Base-by-base conservation (phyloP, 2,113 vertebrate species). In the Entomyzon cyanotis region DNA sequence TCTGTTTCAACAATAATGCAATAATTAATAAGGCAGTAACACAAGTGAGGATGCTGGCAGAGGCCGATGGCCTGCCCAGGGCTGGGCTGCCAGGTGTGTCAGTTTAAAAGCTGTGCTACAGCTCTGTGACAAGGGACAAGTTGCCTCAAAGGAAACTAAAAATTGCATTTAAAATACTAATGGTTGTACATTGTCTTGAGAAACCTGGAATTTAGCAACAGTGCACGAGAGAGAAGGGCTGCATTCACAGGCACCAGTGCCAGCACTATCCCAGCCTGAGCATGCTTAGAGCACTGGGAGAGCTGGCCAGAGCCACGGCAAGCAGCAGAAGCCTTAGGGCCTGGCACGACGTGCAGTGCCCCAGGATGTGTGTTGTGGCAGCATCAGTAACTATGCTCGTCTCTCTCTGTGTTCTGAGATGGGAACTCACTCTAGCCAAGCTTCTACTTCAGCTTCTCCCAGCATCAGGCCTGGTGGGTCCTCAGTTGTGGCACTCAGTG, bases 21-120 rank as follows among this genome's bases (percentile, higher is more conserved):
- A 8, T 18, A 62, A n/a, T 2, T 33, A 30, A 37, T 19, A 24
- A 12, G 56, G 35, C 55, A 56, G 39, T 53, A 41, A 47, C 47
- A 82, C 7, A 15, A 50, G 18, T 0, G 2, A 63, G 47, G 0
- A 1, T 10, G 67, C 37, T 3, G 0, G 58, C 56, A 71, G 25
- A 21, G 15, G n/a, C 3, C 7, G 3, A 59, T 28, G 25, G 39
- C 14, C 37, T 44, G 41, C 53, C 6, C 10, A 21, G 47, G 60
- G 42, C 42, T 30, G 52, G 47, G 65, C 56, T n/a, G 71, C 44
- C 3, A 1, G 1, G 0, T 2, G 5, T 23, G 27, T 46, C 55
- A 64, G 50, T 23, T 56, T 35, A 46, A n/a, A 52, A 82, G 52
- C 35, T 84, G 80, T 78, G 53, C 37, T 78, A 47, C 39, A 25